Conservation (phyloP, 1,140 invertebrate species). For the Xylocopa sonorina region DNA sequence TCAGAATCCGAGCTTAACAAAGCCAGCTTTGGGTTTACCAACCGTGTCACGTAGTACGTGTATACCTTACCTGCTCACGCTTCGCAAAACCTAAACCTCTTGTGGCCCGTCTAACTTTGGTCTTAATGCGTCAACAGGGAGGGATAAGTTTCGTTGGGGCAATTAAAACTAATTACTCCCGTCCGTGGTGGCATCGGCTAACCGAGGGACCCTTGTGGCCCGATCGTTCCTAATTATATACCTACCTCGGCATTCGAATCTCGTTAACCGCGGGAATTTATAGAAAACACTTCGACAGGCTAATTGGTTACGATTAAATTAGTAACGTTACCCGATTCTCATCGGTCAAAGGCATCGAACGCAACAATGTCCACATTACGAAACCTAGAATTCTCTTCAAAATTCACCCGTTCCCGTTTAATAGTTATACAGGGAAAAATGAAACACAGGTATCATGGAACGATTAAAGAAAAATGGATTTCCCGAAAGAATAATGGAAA, state of each 20-base stretch:
- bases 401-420: too few relatives aligned
- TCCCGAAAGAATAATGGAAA: too few relatives aligned
- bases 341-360: not conserved
- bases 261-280: conserved; percentile 37
- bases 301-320: conserved; percentile 38
- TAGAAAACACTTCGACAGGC: conserved; percentile 9
- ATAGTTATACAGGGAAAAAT: too few relatives aligned
- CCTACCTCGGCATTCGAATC: conserved; percentile 28
- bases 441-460: too few relatives aligned
- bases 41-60: conserved; percentile 82
- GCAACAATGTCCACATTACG: too few relatives aligned
- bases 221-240: conserved; percentile 65
- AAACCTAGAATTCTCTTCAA: too few relatives aligned
- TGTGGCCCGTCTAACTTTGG: conserved; percentile 75
- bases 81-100: conserved; percentile 76
- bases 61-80: conserved; percentile 78
- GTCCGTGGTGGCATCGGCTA: conserved; percentile 53
- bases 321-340: not conserved
- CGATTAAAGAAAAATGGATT: too few relatives aligned
- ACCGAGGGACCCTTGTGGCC: conserved; percentile 51
- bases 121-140: conserved; percentile 76
- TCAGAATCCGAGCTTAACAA: conserved; percentile 82
- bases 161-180: conserved; percentile 78
- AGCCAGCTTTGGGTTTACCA: conserved; percentile 80
- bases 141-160: conserved; percentile 73